A percentile compares a stretch with the other conserved stretches of the same genome.
phyloP scores from a whole-genome alignment of 2,888 invertebrate species.

The Drosophila atripex region DNA sequence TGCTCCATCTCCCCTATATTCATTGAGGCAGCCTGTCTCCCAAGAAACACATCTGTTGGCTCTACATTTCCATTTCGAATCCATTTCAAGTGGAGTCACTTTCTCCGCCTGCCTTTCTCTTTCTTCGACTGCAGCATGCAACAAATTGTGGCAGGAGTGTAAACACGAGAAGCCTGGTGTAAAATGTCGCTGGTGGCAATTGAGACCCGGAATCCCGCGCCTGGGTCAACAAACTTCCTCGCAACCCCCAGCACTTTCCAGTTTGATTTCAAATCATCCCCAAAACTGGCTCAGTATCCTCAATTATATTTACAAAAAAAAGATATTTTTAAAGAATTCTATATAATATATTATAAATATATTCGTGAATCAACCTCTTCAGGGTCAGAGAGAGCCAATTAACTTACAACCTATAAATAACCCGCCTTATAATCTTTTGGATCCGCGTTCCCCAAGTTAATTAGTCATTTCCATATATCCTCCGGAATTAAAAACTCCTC shows the following conservation, averaged over 20 bases:
- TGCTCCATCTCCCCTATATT: conserved; percentile 24
- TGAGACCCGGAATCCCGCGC: conserved; percentile 45
- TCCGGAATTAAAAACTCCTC: conserved; percentile 8
- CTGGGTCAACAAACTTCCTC: conserved; percentile 71
- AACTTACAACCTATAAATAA: not conserved
- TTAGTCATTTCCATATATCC: conserved; percentile 40
- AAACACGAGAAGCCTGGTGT: conserved; percentile 68
- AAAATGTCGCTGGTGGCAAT: conserved; percentile 76
- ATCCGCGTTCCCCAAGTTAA: conserved; percentile 20
- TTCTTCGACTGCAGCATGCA: conserved; percentile 15
- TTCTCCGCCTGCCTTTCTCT: conserved; percentile 44
- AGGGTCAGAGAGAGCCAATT: conserved; percentile 10
- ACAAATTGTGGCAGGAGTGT: conserved; percentile 54
- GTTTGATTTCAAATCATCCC: conserved; percentile 22
- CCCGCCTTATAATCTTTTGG: not conserved
- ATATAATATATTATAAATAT: too few species aligned
- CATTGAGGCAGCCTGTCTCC: conserved; percentile 29
- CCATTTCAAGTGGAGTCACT: conserved; percentile 71
- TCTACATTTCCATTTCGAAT: conserved; percentile 69
- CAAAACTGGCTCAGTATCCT: conserved; percentile 22
- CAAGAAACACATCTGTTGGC: conserved; percentile 66
- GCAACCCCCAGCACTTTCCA: conserved; percentile 12
- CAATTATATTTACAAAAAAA: too few species aligned
- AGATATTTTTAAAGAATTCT: not conserved
- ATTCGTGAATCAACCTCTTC: too few species aligned